Evolutionary conservation across 2,797 vertebrate genomes (phyloP).

Genomic region (Gadopsis bispinosus): DNA sequence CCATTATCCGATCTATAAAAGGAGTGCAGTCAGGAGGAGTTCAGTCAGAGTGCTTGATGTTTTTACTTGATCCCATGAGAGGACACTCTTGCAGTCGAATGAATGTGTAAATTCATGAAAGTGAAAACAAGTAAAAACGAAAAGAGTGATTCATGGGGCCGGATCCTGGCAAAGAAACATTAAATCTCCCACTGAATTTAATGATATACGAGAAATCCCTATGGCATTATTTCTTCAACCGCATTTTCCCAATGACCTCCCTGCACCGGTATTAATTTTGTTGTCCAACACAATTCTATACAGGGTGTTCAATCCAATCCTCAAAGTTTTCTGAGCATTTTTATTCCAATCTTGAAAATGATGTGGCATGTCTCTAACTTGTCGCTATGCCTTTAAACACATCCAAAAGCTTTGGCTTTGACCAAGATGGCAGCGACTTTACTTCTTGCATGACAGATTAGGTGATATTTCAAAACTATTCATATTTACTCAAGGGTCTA

Average conservation of each 20-base stretch:
- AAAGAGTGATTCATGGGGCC: constrained; percentile 54
- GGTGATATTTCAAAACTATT: constrained; percentile 72
- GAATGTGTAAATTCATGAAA: constrained; percentile 63
- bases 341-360: constrained; percentile 38
- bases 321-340: constrained; percentile 45
- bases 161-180: constrained; percentile 33
- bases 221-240: constrained; percentile 27
- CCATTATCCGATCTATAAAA: constrained; percentile 37
- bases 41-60: constrained; percentile 37
- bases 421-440: constrained; percentile 48
- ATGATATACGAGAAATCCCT: constrained; percentile 60
- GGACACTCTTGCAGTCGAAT: constrained; percentile 39
- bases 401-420: constrained; percentile 40
- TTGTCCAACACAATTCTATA: constrained; percentile 41
- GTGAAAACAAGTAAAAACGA: constrained; percentile 51
- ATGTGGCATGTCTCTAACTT: constrained; percentile 28
- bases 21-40: constrained; percentile 40
- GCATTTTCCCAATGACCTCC: constrained; percentile 46
- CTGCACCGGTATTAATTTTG: constrained; percentile 43
- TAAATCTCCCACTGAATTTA: constrained; percentile 38
- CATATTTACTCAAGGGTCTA: constrained; percentile 71
- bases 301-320: constrained; percentile 44
- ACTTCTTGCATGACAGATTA: constrained; percentile 65
- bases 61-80: constrained; percentile 47
- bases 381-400: constrained; percentile 22